Evolutionary conservation across 2,888 invertebrate species (phyloP), one percentile per base, ranked within the genome.

Genomic region (Antheraea yamamai): DNA sequence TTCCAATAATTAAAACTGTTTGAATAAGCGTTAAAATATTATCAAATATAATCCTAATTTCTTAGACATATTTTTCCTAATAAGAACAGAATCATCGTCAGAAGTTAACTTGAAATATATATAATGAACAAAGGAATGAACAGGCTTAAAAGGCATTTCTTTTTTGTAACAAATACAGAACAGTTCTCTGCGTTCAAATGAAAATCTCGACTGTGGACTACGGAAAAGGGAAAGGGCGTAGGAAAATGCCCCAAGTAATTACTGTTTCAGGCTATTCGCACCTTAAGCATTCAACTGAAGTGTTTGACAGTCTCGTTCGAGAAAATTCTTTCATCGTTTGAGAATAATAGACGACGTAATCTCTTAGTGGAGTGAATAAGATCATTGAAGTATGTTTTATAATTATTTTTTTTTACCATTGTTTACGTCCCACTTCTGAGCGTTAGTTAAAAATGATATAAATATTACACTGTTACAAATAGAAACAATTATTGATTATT

Each of bases 241-340:
- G 16, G 35, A 39, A 70, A 70, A 70, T 39, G 39, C n/a, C 61
- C 26, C 71, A 72, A 72, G 47, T 26, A 61, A 61, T 75, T 39
- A 75, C 58, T 30, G 72, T 72, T 75, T 75, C 26, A 72, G 51
- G 71, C 39, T 61, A 75, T 72, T 75, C 71, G 72, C 72, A 75
- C 70, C 61, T 75, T 47, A n/a, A 75, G 72, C 71, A 61, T 71
- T 75, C 74, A 71, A 75, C 70, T 75, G 74, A 72, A 74, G 58
- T 71, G 61, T 71, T 75, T 61, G 58, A 72, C 71, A 71, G 74
- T 61, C 72, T 75, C 72, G 61, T 61, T 71, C 72, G 26, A 20
- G n/a, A 47, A 71, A 26, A 61, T 26, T 70, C 61, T 71, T 74
- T 71, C 30, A 75, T 75, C 58, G 55, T 75, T 39, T 58, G 71